Percentiles rank a stretch among this genome's conserved stretches.
Conservation (phyloP, 2,888 invertebrate species). For the Troides helena region DNA sequence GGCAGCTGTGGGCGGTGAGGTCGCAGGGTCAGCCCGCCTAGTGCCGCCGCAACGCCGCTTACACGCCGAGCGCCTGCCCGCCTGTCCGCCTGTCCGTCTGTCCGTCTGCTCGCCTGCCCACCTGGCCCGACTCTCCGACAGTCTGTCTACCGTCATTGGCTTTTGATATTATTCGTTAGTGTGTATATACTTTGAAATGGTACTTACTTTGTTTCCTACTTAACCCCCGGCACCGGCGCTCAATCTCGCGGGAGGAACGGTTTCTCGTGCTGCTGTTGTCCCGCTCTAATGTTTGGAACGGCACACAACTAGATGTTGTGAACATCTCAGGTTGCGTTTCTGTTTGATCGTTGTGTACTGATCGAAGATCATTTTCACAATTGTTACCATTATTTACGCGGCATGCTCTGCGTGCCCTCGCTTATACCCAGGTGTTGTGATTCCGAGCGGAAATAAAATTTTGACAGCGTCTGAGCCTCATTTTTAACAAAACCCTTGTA, state of each 20-base stretch:
- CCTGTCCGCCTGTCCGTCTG: too few relatives aligned
- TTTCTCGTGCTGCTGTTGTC: neutral
- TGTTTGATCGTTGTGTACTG: constrained; percentile 11
- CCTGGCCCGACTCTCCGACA: neutral
- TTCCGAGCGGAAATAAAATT: constrained; percentile 18
- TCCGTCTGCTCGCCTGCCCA: too few relatives aligned
- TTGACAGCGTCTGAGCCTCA: constrained; percentile 16
- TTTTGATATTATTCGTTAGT: constrained; percentile 9
- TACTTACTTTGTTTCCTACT: constrained; percentile 8
- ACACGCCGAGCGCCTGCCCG: neutral
- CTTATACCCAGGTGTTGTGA: neutral
- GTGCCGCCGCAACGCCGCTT: neutral
- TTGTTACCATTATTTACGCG: constrained; percentile 22
- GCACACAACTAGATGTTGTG: constrained; percentile 9
- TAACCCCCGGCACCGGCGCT: neutral
- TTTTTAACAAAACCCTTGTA: too few relatives aligned
- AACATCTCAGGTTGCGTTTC: constrained; percentile 18
- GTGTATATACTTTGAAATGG: constrained; percentile 5
- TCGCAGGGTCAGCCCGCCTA: constrained; percentile 34
- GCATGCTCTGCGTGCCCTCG: constrained; percentile 5
- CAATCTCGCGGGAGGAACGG: neutral
- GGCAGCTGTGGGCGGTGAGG: constrained; percentile 85
- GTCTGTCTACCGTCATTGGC: neutral
- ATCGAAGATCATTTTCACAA: constrained; percentile 21
- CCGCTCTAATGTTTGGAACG: constrained; percentile 8